Percentiles rank a stretch among this genome's conserved stretches.
phyloP scores from a whole-genome alignment of 2,113 vertebrate genomes.

The Lipophrys pholis region DNA sequence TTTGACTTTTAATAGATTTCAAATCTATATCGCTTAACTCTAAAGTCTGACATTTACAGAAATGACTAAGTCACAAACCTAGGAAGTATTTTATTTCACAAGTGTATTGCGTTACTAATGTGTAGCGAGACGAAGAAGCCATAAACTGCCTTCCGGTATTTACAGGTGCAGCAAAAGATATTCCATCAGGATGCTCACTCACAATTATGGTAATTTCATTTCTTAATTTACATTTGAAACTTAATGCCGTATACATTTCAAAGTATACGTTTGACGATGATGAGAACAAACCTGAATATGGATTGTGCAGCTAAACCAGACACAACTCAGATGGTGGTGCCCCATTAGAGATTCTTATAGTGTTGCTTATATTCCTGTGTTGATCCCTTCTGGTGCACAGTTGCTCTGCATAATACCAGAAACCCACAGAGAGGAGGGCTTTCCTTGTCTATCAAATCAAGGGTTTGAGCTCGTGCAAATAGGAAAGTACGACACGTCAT shows the following conservation, averaged over 20 bases:
- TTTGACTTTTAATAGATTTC: background rate
- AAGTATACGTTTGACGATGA: too few relatives aligned
- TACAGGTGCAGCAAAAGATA: background rate
- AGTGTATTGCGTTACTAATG: background rate
- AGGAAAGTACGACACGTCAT: background rate
- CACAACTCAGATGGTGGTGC: background rate
- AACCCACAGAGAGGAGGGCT: conserved; percentile 13
- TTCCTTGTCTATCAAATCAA: conserved; percentile 15
- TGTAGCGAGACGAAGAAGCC: background rate
- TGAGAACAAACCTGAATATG: background rate
- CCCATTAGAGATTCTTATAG: background rate
- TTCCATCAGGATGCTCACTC: background rate
- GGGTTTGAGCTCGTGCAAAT: conserved; percentile 1
- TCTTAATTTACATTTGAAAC: background rate
- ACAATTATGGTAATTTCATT: background rate
- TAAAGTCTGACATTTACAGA: background rate
- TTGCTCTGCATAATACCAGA: conserved; percentile 22
- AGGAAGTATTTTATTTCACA: too few relatives aligned
- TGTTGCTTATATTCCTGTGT: conserved; percentile 13
- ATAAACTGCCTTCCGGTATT: background rate
- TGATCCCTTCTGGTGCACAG: background rate
- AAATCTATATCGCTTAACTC: background rate
- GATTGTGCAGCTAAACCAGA: background rate
- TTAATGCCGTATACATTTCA: background rate
- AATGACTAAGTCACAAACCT: background rate